Evolutionary conservation across 2,888 invertebrate genomes (phyloP).

Genomic region (Calliphora vomitoria): DNA sequence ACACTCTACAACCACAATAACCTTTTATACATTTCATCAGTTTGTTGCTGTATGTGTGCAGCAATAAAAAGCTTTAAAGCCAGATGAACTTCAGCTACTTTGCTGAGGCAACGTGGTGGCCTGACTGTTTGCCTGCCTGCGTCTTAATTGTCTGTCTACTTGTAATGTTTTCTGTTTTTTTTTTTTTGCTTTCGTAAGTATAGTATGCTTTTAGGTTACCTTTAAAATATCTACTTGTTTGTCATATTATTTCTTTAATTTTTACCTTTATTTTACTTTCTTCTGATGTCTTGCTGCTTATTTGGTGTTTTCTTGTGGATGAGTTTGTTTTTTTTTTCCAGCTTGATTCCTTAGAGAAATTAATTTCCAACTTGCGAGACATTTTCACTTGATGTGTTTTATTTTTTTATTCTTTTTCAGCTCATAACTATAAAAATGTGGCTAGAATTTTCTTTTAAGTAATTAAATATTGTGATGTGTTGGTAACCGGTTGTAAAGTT

Average conservation of each 20-base stretch:
- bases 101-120: slow-evolving; percentile 16
- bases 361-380: slow-evolving; percentile 83
- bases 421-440: slow-evolving; percentile 40
- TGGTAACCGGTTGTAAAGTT: neutral
- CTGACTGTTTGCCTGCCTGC: slow-evolving; percentile 28
- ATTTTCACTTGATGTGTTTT: slow-evolving; percentile 78
- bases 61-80: slow-evolving; percentile 61
- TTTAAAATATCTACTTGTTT: slow-evolving; percentile 48
- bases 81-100: slow-evolving; percentile 60
- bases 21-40: slow-evolving; percentile 29
- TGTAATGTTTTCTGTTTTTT: slow-evolving; percentile 22
- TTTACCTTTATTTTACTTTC: slow-evolving; percentile 30
- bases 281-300: slow-evolving; percentile 19
- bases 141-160: slow-evolving; percentile 55
- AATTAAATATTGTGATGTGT: neutral
- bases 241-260: slow-evolving; percentile 9
- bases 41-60: slow-evolving; percentile 7
- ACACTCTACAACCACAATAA: slow-evolving; percentile 10
- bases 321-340: slow-evolving; percentile 27
- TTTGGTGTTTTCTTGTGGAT: slow-evolving; percentile 30
- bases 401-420: slow-evolving; percentile 26
- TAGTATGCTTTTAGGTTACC: slow-evolving; percentile 58
- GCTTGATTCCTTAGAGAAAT: slow-evolving; percentile 81
- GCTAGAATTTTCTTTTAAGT: neutral
- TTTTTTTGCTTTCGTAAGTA: slow-evolving; percentile 15